Percentiles rank a stretch among this genome's conserved stretches.
These are phyloP conservation scores for Temnothorax longispinosus DNA, from an alignment of 1,140 invertebrate genomes.

Conservation along the genomic window DNA sequence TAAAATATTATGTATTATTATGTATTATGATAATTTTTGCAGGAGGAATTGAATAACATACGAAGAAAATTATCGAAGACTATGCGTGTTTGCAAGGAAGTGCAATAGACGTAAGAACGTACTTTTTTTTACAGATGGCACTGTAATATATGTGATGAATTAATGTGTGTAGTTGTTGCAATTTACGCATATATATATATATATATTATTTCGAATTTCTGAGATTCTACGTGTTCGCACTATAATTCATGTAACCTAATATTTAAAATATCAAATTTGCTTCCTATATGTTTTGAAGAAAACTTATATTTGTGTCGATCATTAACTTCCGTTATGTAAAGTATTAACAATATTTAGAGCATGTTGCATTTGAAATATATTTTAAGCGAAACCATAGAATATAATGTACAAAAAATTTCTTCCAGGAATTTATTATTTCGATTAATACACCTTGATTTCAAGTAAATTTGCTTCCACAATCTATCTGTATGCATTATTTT, in stretches of 20 bases:
- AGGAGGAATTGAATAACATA: conserved; percentile 72
- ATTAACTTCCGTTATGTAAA: conserved; percentile 59
- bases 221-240: conserved; percentile 59
- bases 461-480: conserved; percentile 33
- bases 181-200: conserved; percentile 65
- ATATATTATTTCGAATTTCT: conserved; percentile 67
- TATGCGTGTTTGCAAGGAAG: conserved; percentile 67
- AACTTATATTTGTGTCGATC: conserved; percentile 47
- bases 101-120: conserved; percentile 75
- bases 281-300: conserved; percentile 54
- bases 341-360: conserved; percentile 40
- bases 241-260: conserved; percentile 31
- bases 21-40: conserved; percentile 73
- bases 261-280: conserved; percentile 54
- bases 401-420: conserved; percentile 58
- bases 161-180: conserved; percentile 57
- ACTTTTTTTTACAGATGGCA: conserved; percentile 62
- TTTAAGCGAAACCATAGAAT: conserved; percentile 12
- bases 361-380: conserved; percentile 52
- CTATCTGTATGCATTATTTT: conserved; percentile 28
- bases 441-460: conserved; percentile 29
- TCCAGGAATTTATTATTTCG: conserved; percentile 19
- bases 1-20: conserved; percentile 79
- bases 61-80: conserved; percentile 29
- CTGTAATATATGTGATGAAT: conserved; percentile 68